Base-by-base conservation (phyloP, 2,113 vertebrate species). In the Leptocoma aspasia region DNA sequence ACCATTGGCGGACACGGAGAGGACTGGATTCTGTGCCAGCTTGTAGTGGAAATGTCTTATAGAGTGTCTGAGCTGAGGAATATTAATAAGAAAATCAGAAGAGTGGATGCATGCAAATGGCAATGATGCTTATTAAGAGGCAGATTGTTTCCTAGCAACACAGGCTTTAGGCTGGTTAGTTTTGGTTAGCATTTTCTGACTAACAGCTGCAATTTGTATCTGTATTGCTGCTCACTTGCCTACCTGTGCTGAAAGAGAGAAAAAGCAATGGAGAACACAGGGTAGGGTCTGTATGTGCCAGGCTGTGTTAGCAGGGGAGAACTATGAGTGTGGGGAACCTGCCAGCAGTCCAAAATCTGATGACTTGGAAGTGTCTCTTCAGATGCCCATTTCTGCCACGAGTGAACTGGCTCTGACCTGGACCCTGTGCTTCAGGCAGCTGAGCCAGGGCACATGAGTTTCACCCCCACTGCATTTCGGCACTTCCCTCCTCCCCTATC, bases 121-220 rank as follows among this genome's bases (percentile, higher is more conserved):
- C 26, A 80, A 75, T 27, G 65, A 92, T 59, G 71, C 86, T 86
- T 17, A 90, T 68, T 30, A 84, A 78, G 82, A 89, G 71, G 86
- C 56, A 94, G 76, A 54, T 53, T 71, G 96, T 97, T 71, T 94
- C 96, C 94, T 97, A 96, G 95, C 91, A 97, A 96, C 95, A 52
- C 42, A 49, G 80, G 60, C 91, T 93, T 89, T 42, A 78, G 79
- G 86, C 77, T 89, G 69, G 79, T 71, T 92, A 92, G 92, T 88
- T 90, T 86, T 77, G 42, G 92, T 94, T 93, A 84, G 82, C 68
- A 31, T 91, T 95, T 88, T 94, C 71, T 95, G 92, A 82, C 82
- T 94, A 95, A 89, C 26, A 84, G 76, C 68, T 89, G 86, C 61
- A 83, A 60, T 71, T 78, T 93, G 45, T 69, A 26, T 81, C 60